Percentiles rank a stretch among this genome's conserved stretches.
Evolutionary conservation across 2,888 invertebrate genomes (phyloP).

Genomic region (Allygus modestus): DNA sequence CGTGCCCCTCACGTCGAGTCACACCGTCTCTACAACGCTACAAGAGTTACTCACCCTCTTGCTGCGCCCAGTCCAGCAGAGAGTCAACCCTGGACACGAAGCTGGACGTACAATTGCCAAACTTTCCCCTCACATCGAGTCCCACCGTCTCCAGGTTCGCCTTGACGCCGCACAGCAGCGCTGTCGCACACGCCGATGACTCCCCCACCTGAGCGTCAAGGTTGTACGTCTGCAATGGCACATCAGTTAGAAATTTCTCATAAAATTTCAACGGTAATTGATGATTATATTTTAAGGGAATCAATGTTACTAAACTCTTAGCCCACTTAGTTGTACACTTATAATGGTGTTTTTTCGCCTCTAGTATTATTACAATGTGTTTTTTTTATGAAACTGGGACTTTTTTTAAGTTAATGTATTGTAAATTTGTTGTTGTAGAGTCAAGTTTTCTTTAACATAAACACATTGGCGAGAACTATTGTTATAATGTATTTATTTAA

Average conservation of each 20-base stretch:
- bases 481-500: no score
- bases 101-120: conserved; percentile 70
- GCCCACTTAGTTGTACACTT: no score
- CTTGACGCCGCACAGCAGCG: conserved; percentile 71
- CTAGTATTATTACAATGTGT: no score
- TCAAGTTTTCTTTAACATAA: no score
- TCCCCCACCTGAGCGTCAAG: conserved; percentile 71
- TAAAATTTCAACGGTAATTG: not conserved
- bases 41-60: conserved; percentile 68
- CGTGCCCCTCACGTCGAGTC: not conserved
- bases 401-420: no score
- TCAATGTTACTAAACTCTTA: no score
- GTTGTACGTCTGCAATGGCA: conserved; percentile 70
- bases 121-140: conserved; percentile 68
- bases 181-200: conserved; percentile 71
- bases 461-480: no score
- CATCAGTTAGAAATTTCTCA: not conserved
- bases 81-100: conserved; percentile 67
- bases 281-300: no score
- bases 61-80: conserved; percentile 70
- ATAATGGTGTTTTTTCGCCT: no score
- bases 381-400: no score
- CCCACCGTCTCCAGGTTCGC: conserved; percentile 71
- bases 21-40: no score
- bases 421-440: no score